Conservation (phyloP, 2,888 invertebrate genomes). For the Trichogramma evanescens region DNA sequence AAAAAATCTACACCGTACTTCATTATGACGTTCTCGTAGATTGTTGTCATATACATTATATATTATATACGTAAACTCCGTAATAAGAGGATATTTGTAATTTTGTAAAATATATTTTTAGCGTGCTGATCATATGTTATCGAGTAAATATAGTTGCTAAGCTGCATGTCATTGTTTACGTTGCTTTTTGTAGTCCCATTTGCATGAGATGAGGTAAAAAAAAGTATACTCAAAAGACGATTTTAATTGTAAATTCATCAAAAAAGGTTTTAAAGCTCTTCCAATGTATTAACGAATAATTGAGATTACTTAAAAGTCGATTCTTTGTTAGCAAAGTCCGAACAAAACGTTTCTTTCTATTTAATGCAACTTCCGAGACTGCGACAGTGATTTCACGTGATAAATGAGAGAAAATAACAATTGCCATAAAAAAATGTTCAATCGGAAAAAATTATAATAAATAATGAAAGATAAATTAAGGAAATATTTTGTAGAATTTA, state of each 20-base stretch:
- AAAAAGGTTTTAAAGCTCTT: slow-evolving; percentile 12
- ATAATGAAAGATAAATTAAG: slow-evolving; percentile 17
- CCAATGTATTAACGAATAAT: not conserved
- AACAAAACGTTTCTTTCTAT: slow-evolving; percentile 1
- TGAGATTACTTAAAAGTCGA: slow-evolving; percentile 6
- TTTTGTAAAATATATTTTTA: slow-evolving; percentile 21
- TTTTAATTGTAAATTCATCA: slow-evolving; percentile 12
- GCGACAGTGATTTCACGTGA: slow-evolving; percentile 15
- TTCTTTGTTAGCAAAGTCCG: not conserved
- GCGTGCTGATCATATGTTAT: too few relatives aligned
- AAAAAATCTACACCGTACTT: slow-evolving; percentile 12
- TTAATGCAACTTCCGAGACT: slow-evolving; percentile 16
- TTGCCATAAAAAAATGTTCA: not conserved
- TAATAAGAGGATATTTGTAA: slow-evolving; percentile 19
- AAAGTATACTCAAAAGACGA: slow-evolving; percentile 16
- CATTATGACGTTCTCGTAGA: slow-evolving; percentile 8
- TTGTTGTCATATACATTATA: not conserved
- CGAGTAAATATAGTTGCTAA: too few relatives aligned
- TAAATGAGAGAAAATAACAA: too few relatives aligned
- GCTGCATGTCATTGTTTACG: too few relatives aligned
- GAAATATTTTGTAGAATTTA: slow-evolving; percentile 27
- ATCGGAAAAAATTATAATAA: slow-evolving; percentile 10
- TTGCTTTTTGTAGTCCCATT: too few relatives aligned
- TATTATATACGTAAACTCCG: not conserved
- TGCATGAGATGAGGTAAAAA: too few relatives aligned